These are phyloP conservation scores for Tichodroma muraria DNA, from an alignment of 2,113 vertebrate genomes.

Conservation along the genomic window DNA sequence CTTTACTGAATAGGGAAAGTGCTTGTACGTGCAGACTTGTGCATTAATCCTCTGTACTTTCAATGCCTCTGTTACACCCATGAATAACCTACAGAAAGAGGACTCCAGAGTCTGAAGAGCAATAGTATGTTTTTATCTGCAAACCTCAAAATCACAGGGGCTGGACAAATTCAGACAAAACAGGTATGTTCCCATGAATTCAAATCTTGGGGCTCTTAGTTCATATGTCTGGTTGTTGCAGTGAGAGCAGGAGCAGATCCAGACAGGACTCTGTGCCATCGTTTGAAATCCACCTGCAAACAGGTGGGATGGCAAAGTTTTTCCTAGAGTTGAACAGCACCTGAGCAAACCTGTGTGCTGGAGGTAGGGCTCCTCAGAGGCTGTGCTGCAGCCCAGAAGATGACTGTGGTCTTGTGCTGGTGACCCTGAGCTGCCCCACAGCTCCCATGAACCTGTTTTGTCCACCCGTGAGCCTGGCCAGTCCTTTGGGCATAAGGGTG, in stretches of 20 bases:
- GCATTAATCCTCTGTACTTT: neutral
- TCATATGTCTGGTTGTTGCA: neutral
- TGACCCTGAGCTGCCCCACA: neutral
- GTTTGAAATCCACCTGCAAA: neutral
- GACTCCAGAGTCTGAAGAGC: neutral
- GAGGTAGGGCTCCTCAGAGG: neutral
- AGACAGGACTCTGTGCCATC: neutral
- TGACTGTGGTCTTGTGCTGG: neutral
- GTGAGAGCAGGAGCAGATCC: neutral
- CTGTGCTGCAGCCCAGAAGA: neutral
- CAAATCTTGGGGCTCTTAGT: neutral
- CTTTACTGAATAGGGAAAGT: neutral
- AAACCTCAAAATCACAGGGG: neutral
- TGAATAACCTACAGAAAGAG: neutral
- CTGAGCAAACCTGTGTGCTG: neutral
- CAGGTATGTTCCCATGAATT: rapidly evolving
- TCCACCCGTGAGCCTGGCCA: neutral
- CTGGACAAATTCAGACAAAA: neutral
- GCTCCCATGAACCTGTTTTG: neutral
- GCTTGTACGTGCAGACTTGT: rapidly evolving
- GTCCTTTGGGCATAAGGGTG: neutral
- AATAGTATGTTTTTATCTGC: neutral
- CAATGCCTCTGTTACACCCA: neutral
- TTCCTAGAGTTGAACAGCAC: neutral
- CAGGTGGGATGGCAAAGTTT: neutral